Base-by-base conservation (phyloP, 2,113 vertebrate species). In the Ammodytes dubius region DNA sequence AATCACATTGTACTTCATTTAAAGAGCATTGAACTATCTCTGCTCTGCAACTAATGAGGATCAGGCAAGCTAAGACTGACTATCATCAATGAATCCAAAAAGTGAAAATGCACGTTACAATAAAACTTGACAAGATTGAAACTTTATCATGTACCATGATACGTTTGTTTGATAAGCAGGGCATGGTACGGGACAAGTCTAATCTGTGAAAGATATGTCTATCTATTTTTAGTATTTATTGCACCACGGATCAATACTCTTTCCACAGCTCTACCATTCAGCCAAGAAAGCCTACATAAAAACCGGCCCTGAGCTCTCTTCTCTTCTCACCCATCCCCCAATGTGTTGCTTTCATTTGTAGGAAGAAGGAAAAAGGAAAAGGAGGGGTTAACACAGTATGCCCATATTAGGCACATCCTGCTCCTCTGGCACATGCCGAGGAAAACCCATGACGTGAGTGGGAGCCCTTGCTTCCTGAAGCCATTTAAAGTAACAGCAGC, bases 381-480 rank as follows among this genome's bases (percentile, higher is more conserved):
- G 9, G 56, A 2, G 35, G 69, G 60, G 67, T 42, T 64, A 56
- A 56, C 53, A 71, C 74, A 79, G 39, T 27, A 89, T 91, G 89
- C 63, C 92, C 90, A 92, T 93, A 89, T 91, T 57, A 76, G 75
- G 92, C 73, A 70, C 83, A 70, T 93, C 92, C 90, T 69, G 84
- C 84, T 85, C 7, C 54, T 76, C 78, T 82, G 81, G 78, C 65
- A 63, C 82, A 74, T 4, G 52, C 65, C 70, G 75, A 93, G 89
- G 90, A 92, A 91, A 92, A 92, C 90, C 90, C 89, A 67, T 93
- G 90, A 93, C 86, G 90, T 59, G 58, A 3, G 59, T 60, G 89
- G 90, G 85, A 90, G 90, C 89, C 85, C 90, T 85, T 70, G 57
- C 84, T 92, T 93, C 92, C 89, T 90, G 90, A 42, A 79, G 83